phyloP scores from a whole-genome alignment of 1,140 invertebrate species.

The Lerema accius region DNA sequence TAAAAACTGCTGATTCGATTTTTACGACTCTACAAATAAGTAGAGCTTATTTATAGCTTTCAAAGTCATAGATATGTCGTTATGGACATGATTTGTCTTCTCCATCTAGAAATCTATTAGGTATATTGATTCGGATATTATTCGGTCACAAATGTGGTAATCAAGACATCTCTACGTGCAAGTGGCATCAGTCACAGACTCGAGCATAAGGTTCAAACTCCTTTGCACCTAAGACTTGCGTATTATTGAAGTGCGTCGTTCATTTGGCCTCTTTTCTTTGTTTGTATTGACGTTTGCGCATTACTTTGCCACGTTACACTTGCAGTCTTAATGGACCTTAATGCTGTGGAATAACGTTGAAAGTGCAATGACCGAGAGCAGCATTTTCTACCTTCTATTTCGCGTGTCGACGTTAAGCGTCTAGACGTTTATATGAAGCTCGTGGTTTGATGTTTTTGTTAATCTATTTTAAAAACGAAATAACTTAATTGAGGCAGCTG shows the following conservation, averaged over 20 bases:
- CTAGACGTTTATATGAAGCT: conserved; percentile 21
- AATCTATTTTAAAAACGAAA: not conserved
- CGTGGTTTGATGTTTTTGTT: conserved; percentile 1
- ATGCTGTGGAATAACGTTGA: not conserved
- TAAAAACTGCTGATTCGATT: too few relatives aligned
- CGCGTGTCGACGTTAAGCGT: conserved; percentile 23
- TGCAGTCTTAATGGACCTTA: conserved; percentile 1
- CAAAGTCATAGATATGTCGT: too few relatives aligned
- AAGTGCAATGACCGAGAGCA: not conserved
- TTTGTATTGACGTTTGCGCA: conserved; percentile 49
- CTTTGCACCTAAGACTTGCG: conserved; percentile 24
- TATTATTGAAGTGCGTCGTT: conserved; percentile 41
- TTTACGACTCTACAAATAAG: too few relatives aligned
- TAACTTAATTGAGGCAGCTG: not conserved
- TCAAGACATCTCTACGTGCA: not conserved
- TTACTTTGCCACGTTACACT: not conserved
- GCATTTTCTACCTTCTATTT: conserved; percentile 14
- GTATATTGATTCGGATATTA: too few relatives aligned
- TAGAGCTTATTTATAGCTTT: too few relatives aligned
- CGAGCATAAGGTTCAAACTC: conserved; percentile 27
- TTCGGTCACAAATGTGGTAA: not conserved
- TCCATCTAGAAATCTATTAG: too few relatives aligned
- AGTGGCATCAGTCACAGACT: conserved; percentile 5
- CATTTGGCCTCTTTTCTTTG: conserved; percentile 48
- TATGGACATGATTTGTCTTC: too few relatives aligned